phyloP scores from a whole-genome alignment of 2,797 vertebrate species.

The Tapirus indicus region DNA sequence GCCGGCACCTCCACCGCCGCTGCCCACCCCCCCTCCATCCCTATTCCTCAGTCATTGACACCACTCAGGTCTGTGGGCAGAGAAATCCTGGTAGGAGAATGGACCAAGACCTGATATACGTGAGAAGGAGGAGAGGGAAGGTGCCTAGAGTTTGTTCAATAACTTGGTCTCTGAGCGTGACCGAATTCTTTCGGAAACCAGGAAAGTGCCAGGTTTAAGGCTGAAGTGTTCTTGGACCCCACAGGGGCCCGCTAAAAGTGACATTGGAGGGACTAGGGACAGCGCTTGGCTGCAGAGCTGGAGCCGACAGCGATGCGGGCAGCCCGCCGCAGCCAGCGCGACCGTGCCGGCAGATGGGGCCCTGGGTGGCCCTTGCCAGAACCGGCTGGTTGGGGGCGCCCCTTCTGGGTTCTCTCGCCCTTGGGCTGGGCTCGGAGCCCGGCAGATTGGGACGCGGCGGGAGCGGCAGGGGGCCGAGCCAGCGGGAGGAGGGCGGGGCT shows the following conservation, averaged over 20 bases:
- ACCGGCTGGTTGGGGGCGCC: not conserved
- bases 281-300: not conserved
- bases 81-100: not conserved
- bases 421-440: not conserved
- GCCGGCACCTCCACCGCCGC: not conserved
- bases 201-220: slow-evolving; percentile 25
- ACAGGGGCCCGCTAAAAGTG: slow-evolving; percentile 70
- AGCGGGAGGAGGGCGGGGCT: slow-evolving; percentile 82
- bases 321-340: not conserved
- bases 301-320: not conserved
- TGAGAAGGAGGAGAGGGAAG: not conserved
- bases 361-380: not conserved
- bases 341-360: slow-evolving; percentile 30
- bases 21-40: not conserved
- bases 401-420: not conserved
- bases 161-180: slow-evolving; percentile 37
- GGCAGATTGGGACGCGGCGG: not conserved
- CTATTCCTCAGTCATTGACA: not conserved
- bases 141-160: slow-evolving; percentile 12
- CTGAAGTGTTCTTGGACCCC: not conserved
- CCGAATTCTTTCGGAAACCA: not conserved
- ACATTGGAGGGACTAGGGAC: slow-evolving; percentile 66
- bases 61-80: not conserved
- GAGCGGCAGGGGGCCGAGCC: slow-evolving; percentile 74
- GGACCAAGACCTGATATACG: not conserved